Evolutionary conservation across 2,113 vertebrate species (phyloP), one percentile per base, ranked within the genome.

Genomic region (Peromyscus californicus): DNA sequence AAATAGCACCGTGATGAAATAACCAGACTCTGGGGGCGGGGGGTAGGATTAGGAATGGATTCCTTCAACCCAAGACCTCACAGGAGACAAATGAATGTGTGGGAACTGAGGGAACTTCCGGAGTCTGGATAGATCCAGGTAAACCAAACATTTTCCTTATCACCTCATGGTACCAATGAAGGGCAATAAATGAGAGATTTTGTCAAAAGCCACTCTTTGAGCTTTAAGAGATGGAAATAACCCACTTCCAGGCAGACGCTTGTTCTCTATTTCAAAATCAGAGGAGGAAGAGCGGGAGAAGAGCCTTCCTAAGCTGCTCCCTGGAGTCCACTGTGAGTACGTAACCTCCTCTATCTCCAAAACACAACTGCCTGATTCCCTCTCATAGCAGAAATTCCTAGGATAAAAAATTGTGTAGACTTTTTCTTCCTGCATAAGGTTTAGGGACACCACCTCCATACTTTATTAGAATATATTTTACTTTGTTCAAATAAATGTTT

Each of bases 271-370:
- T 45, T 63, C 78, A 79, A 54, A 59, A 59, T 36, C 29, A 17
- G 2, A 7, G 19, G 33, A 42, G 33, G 26, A 91, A 36, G 19
- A 70, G 26, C 4, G 4, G 1, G 3, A 42, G 22, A 90, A 51
- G 26, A 75, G 9, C 15, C 0, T 24, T 48, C 65, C 15, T 5
- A 7, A 36, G 29, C 26, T 0, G 1, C 12, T 51, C 21, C 31
- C 39, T 7, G 1, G 1, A 33, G 65, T 42, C 39, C 1, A 8
- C 17, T 42, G 36, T 2, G 15, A 63, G 5, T 11, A 6, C 0
- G 21, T 45, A 45, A n/a, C 88, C 36, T 54, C 45, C 15, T 22
- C 45, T 29, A 42, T 63, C 24, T 84, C 13, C n/a, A 42, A 42
- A 19, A 85, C 45, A n/a, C 1, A 21, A 57, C 33, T 69, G 89